These are phyloP conservation scores for Pocillopora grandis DNA, from an alignment of 92 coral and sea anemone genomes.

Conservation along the genomic window DNA sequence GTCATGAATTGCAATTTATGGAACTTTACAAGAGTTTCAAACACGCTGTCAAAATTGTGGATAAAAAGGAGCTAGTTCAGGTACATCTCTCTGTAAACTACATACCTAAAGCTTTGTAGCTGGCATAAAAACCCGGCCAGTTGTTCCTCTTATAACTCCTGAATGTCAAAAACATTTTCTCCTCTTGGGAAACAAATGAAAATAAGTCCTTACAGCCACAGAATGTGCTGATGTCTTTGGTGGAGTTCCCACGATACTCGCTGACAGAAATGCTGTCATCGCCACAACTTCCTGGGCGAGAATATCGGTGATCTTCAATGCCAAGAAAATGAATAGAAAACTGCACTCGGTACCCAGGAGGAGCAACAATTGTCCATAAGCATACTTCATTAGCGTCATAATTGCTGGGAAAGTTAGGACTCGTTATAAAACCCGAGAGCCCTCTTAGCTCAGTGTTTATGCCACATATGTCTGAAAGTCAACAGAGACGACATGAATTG, in stretches of 20 bases:
- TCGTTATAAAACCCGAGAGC: conserved; percentile 46
- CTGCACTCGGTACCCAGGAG: conserved; percentile 48
- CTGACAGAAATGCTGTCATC: conserved; percentile 40
- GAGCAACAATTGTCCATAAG: conserved; percentile 47
- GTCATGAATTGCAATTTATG: too few species aligned
- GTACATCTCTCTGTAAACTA: background rate
- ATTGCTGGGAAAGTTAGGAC: conserved; percentile 57
- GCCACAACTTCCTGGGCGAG: conserved; percentile 29
- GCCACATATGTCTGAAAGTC: conserved; percentile 17
- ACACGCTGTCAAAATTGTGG: too few species aligned
- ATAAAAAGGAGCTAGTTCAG: background rate
- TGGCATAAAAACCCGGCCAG: conserved; percentile 60
- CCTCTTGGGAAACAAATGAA: conserved; percentile 18
- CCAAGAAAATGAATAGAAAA: conserved; percentile 55
- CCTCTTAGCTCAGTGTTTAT: background rate
- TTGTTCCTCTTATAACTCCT: conserved; percentile 21
- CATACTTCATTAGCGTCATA: conserved; percentile 18
- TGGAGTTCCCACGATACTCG: conserved; percentile 14
- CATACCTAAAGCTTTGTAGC: conserved; percentile 53
- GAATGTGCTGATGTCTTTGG: background rate
- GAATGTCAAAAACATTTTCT: conserved; percentile 38
- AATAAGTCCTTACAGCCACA: conserved; percentile 53
- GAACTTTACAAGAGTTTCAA: too few species aligned
- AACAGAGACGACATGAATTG: background rate
- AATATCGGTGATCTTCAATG: conserved; percentile 36